Percentiles rank a stretch among this genome's conserved stretches.
phyloP scores from a whole-genome alignment of 1,140 invertebrate genomes.

The Trachymyrmex septentrionalis region DNA sequence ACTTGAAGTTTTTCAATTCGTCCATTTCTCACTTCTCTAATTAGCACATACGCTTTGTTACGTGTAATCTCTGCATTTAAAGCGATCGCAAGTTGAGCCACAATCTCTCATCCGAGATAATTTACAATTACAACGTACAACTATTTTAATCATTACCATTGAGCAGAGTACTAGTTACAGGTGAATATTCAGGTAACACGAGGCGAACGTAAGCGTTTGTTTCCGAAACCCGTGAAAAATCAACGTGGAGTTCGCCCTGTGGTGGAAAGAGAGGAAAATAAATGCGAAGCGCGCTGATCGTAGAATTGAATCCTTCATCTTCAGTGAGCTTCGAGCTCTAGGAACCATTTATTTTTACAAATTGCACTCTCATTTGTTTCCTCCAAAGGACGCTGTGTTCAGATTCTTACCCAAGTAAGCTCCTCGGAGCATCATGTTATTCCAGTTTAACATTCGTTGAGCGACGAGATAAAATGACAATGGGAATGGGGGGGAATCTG shows the following conservation, averaged over 20 bases:
- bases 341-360: background rate
- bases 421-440: too few species aligned
- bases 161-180: constrained; percentile 36
- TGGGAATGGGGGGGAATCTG: too few species aligned
- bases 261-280: background rate
- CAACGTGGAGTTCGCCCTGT: constrained; percentile 3
- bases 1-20: background rate
- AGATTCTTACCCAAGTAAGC: too few species aligned
- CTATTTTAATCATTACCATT: constrained; percentile 46
- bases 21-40: background rate
- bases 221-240: constrained; percentile 29
- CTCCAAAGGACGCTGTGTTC: too few species aligned
- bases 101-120: constrained; percentile 26
- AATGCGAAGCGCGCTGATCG: background rate
- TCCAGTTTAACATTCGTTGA: too few species aligned
- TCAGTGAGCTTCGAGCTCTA: background rate
- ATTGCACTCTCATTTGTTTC: background rate
- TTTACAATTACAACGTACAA: constrained; percentile 42
- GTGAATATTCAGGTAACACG: constrained; percentile 54
- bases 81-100: constrained; percentile 8
- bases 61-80: constrained; percentile 31
- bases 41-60: background rate
- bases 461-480: too few species aligned
- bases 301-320: background rate
- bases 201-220: constrained; percentile 26